Base-by-base conservation (phyloP, 2,113 vertebrate species). In the Syngnathoides biaculeatus region DNA sequence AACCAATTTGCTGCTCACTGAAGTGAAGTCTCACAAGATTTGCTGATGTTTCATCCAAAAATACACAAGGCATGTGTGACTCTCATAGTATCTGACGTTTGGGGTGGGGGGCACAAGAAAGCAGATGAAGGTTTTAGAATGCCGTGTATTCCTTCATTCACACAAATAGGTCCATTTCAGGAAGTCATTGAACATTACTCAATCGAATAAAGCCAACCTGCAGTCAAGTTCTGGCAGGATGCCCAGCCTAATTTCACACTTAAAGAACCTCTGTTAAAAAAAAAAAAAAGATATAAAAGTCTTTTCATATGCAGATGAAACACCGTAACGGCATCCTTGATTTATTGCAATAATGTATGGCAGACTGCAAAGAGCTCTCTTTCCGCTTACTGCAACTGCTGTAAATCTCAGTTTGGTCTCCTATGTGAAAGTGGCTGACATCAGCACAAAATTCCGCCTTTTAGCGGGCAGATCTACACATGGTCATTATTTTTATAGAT, bases 31-130 rank as follows among this genome's bases (percentile, higher is more conserved):
- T 55, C 52, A 52, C 48, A 8, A 26, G 22, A 55, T 55, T 55
- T 42, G 15, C 59, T 80, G 86, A 83, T 58, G 39, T 52, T 71
- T 81, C 81, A 81, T 82, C 74, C 70, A 84, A 85, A 74, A 80
- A 71, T 69, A 78, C 79, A 84, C 78, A 75, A 70, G 74, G 59
- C 59, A 64, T 42, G 65, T 78, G 86, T 79, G 77, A 77, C 72
- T 52, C 57, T 56, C 72, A 22, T 81, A 66, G 61, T 72, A 67
- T 42, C 10, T 74, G 30, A 81, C 79, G 64, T 82, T 67, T 55
- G 67, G 58, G 22, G 24, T 53, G 65, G 22, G 24, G 57, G 65
- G 61, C 11, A 27, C 1, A 65, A 67, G 69, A 56, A 64, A 75
- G 35, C 58, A 63, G 69, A 67, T 1, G 40, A 75, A 75, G 78